Evolutionary conservation across 2,113 vertebrate species (phyloP).

Genomic region (Xenopus laevis): DNA sequence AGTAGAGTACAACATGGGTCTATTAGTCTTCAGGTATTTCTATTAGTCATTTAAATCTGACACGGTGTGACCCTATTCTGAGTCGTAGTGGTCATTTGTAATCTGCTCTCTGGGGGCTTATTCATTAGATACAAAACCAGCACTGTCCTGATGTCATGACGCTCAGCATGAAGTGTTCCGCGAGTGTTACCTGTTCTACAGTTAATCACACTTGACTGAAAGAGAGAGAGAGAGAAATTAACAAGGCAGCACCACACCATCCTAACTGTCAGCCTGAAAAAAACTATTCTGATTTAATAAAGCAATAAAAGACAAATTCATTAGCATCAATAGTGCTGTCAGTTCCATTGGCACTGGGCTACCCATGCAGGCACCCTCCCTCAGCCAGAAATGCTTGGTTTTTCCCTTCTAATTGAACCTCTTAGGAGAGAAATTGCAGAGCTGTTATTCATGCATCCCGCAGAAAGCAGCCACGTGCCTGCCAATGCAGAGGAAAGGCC

Average conservation of each 20-base stretch:
- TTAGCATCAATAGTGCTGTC: not conserved
- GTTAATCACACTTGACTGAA: not conserved
- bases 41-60: too few relatives aligned
- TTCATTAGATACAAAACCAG: too few relatives aligned
- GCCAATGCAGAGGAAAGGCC: slow-evolving; percentile 34
- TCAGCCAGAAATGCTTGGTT: not conserved
- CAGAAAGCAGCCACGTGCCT: slow-evolving; percentile 32
- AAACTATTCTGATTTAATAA: too few relatives aligned
- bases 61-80: too few relatives aligned
- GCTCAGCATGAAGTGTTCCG: not conserved
- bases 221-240: not conserved
- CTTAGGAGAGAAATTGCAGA: slow-evolving; percentile 27
- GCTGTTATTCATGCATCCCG: slow-evolving; percentile 24
- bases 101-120: too few relatives aligned
- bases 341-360: not conserved
- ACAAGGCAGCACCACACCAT: too few relatives aligned
- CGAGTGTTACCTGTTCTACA: not conserved
- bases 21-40: too few relatives aligned
- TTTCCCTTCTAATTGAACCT: slow-evolving; percentile 21
- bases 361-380: not conserved
- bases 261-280: not conserved
- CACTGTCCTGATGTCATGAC: too few relatives aligned
- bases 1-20: too few relatives aligned
- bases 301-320: too few relatives aligned
- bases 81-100: too few relatives aligned